Evolutionary conservation across 2,113 vertebrate genomes (phyloP).

Genomic region (Solenodon paradoxus): DNA sequence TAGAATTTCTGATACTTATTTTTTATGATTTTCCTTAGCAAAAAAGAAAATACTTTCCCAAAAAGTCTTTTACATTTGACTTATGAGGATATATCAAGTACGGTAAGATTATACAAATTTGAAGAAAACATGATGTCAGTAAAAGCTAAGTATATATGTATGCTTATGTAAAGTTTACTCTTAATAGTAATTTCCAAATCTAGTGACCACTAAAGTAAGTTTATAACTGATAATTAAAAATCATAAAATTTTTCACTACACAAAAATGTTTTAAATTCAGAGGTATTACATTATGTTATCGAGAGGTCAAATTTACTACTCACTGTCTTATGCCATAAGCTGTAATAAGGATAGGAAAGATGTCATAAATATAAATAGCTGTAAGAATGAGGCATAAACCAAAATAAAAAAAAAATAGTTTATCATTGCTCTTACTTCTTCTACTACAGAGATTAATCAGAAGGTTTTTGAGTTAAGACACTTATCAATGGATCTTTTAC

Average conservation of each 20-base stretch:
- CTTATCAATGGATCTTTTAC: neutral
- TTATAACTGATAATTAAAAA: neutral
- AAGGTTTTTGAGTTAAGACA: neutral
- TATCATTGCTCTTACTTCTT: neutral
- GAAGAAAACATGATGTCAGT: neutral
- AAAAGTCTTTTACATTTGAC: constrained; percentile 4
- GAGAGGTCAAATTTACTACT: neutral
- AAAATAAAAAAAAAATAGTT: constrained; percentile 11
- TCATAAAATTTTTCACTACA: neutral
- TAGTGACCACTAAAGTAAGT: neutral
- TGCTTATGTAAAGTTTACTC: neutral
- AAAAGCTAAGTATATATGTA: neutral
- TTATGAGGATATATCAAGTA: neutral
- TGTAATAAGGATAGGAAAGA: neutral
- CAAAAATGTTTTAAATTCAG: neutral
- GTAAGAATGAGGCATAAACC: neutral
- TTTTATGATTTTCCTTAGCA: neutral
- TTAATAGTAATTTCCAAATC: neutral
- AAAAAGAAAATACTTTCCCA: neutral
- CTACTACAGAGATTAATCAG: neutral
- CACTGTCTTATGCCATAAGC: neutral
- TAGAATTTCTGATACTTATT: neutral
- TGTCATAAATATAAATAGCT: neutral
- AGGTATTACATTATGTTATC: neutral
- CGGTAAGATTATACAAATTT: neutral